These are phyloP conservation scores for Matsumyia berberina DNA, from an alignment of 2,888 invertebrate species.

Conservation along the genomic window DNA sequence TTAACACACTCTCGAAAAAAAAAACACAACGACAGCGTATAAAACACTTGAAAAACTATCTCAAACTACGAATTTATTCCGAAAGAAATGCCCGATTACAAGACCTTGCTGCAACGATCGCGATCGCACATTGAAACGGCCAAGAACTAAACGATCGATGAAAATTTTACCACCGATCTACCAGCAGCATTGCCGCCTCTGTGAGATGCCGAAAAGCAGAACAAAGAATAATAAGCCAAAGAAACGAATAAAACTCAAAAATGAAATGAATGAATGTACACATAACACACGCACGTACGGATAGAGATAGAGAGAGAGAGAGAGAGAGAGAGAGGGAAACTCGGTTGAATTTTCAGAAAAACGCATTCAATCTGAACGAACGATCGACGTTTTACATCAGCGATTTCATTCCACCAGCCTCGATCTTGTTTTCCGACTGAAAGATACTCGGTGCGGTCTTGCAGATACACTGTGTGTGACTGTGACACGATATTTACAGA, in stretches of 20 bases:
- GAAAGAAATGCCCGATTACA: constrained; percentile 23
- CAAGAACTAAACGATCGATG: constrained; percentile 73
- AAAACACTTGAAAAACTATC: constrained; percentile 29
- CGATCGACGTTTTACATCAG: constrained; percentile 65
- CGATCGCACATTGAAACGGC: constrained; percentile 72
- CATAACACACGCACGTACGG: neutral
- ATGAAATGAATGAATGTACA: constrained; percentile 41
- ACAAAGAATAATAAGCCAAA: constrained; percentile 65
- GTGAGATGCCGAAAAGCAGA: constrained; percentile 67
- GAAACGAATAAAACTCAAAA: constrained; percentile 44
- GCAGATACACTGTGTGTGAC: too few relatives aligned
- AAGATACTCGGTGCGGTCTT: constrained; percentile 10
- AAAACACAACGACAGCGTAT: constrained; percentile 1
- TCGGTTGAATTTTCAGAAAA: neutral
- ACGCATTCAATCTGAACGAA: constrained; percentile 48
- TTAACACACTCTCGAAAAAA: constrained; percentile 25
- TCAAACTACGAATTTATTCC: constrained; percentile 16
- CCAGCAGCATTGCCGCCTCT: constrained; percentile 17
- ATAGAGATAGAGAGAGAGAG: constrained; percentile 4
- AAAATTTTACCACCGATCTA: constrained; percentile 67
- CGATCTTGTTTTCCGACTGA: constrained; percentile 32
- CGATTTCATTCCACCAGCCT: constrained; percentile 36
- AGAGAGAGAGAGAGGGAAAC: constrained; percentile 1
- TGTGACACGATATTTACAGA: neutral
- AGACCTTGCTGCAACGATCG: constrained; percentile 67